Percentiles rank a stretch among this genome's conserved stretches.
Conservation (phyloP, 2,888 invertebrate species). For the Xanthia togata region DNA sequence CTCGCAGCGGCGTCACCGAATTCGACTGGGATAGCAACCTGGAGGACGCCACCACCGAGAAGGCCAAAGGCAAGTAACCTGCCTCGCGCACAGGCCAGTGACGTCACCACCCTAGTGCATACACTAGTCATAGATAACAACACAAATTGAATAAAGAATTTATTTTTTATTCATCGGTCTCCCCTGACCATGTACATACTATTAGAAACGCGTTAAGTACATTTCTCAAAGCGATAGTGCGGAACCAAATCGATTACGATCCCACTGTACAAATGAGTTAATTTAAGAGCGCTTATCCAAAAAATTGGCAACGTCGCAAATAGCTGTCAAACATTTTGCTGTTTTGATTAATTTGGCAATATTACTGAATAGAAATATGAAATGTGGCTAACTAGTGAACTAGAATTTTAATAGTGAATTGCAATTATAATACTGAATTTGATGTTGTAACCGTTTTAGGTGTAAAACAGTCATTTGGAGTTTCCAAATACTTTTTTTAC, state of each 20-base stretch:
- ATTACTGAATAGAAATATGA: too few species aligned
- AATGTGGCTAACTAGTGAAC: too few species aligned
- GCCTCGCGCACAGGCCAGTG: constrained; percentile 23
- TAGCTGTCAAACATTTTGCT: too few species aligned
- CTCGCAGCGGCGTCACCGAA: constrained; percentile 94
- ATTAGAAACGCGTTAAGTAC: constrained; percentile 56
- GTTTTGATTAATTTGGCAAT: too few species aligned
- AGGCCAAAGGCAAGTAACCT: constrained; percentile 84
- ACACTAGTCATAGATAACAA: constrained; percentile 79
- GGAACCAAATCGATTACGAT: constrained; percentile 40
- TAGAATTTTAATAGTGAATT: too few species aligned
- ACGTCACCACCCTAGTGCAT: constrained; percentile 72
- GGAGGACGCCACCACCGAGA: constrained; percentile 92
- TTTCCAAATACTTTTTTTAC: too few species aligned
- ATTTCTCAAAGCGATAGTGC: constrained; percentile 52
- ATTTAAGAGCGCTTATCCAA: too few species aligned
- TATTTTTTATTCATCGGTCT: constrained; percentile 64
- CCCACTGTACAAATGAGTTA: constrained; percentile 54
- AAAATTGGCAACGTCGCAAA: too few species aligned
- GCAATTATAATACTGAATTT: too few species aligned
- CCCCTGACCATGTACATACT: constrained; percentile 64
- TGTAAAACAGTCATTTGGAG: too few species aligned
- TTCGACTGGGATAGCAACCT: constrained; percentile 97
- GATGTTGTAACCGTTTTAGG: too few species aligned
- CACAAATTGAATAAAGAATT: constrained; percentile 60